These are phyloP conservation scores for Harpagus bidentatus DNA, from an alignment of 2,113 vertebrate species.

Conservation along the genomic window DNA sequence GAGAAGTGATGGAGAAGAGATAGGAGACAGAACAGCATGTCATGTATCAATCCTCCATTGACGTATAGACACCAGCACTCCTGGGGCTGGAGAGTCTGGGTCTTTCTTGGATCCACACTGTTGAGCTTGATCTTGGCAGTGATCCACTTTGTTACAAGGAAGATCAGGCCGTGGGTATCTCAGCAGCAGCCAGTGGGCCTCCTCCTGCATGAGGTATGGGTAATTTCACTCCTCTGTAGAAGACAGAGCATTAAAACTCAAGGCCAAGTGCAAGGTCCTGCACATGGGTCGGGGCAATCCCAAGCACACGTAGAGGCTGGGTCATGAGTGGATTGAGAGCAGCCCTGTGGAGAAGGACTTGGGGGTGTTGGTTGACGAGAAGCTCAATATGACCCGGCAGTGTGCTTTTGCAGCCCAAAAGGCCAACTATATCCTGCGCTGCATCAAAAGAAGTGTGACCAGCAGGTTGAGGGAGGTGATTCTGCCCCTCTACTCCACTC, in stretches of 20 bases:
- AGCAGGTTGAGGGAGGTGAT: too few species aligned
- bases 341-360: too few species aligned
- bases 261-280: too few species aligned
- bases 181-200: background rate
- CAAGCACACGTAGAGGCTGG: too few species aligned
- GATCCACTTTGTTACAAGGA: background rate
- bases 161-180: background rate
- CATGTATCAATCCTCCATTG: background rate
- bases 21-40: background rate
- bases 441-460: too few species aligned
- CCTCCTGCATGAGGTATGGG: background rate
- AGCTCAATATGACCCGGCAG: too few species aligned
- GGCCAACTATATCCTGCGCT: too few species aligned
- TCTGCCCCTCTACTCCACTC: too few species aligned
- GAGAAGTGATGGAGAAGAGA: background rate
- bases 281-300: too few species aligned
- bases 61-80: background rate
- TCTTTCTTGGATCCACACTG: background rate
- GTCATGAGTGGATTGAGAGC: too few species aligned
- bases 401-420: too few species aligned
- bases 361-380: too few species aligned
- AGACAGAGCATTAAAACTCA: background rate
- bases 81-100: background rate
- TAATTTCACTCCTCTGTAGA: background rate
- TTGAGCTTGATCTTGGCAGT: background rate